Evolutionary conservation across 2,888 invertebrate species (phyloP), one percentile per base, ranked within the genome.

Genomic region (Melolontha melolontha): DNA sequence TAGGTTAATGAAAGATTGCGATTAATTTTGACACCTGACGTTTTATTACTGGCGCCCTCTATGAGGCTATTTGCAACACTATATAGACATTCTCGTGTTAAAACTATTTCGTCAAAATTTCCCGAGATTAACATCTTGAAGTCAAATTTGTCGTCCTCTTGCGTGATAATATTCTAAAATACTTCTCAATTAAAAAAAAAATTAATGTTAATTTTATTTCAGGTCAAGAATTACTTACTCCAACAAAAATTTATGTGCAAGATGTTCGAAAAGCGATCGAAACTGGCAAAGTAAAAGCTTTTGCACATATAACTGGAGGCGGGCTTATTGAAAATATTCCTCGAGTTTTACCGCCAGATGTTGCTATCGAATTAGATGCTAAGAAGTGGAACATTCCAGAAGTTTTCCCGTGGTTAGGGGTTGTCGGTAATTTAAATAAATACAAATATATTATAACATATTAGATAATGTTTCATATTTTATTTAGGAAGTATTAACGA

Each of bases 281-380:
- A 77, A 86, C 87, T 1, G 90, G 90, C 7, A 84, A 89, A 51
- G 86, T 98, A 1, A 96, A 96, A 79, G 95, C 92, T 0, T 87
- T 96, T 73, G 96, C 96, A 0, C 98, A 99, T 78, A 95, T 99
- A 66, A 97, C 96, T 0, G 96, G 98, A 29, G 98, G 97, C 0
- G 98, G 98, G 0, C 85, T 99, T 1, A 81, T 90, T 5, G 95
- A 96, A 82, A 98, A 97, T 80, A 90, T 98, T 54, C 92, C 93
- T 0, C 87, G 98, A 70, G 88, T 97, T 47, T 84, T 98, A 64
- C 94, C 95, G 0, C 80, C 87, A 0, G 84, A 86, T 7, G 82
- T 92, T 22, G 88, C 87, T 40, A 92, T 91, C 0, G 83, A 85
- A 59, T 75, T 96, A 68, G 91, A 95, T 80, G 93, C 94, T 17